Evolutionary conservation across 2,797 vertebrate species (phyloP).

Genomic region (Clamator glandarius): DNA sequence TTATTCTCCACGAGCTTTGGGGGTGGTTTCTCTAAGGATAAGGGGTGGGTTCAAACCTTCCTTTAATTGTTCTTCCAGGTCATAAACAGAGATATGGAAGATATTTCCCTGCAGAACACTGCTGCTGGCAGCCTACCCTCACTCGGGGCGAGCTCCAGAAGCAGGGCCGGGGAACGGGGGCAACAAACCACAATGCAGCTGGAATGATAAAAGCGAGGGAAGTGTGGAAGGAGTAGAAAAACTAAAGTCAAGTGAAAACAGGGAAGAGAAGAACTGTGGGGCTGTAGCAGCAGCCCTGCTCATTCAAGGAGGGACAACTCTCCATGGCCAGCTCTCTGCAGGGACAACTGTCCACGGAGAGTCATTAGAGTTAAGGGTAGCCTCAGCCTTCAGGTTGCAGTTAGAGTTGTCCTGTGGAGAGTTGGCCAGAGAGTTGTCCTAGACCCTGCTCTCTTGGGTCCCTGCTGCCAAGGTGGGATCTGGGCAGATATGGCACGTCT

Average conservation of each 20-base stretch:
- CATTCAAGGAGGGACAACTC: neutral
- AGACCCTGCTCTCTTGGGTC: neutral
- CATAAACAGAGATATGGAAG: neutral
- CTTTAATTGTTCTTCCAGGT: neutral
- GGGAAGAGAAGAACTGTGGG: neutral
- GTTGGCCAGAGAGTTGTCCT: no score
- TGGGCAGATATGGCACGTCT: neutral
- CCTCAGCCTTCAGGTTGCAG: no score
- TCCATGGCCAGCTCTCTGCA: no score
- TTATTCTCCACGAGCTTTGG: neutral
- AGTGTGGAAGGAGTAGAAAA: neutral
- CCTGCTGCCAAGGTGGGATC: neutral
- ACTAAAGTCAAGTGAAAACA: neutral
- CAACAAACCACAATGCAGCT: neutral
- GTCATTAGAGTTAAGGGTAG: no score
- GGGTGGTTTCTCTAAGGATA: neutral
- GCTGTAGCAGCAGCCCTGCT: neutral
- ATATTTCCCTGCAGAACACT: neutral
- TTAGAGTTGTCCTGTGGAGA: no score
- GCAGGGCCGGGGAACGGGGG: accelerated
- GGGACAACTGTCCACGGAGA: no score
- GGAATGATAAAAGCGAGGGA: neutral
- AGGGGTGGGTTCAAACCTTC: neutral
- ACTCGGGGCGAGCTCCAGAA: accelerated
- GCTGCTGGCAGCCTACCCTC: neutral